These are phyloP conservation scores for Sebastiscus albofasciatus DNA, from an alignment of 2,797 vertebrate species.

Conservation along the genomic window DNA sequence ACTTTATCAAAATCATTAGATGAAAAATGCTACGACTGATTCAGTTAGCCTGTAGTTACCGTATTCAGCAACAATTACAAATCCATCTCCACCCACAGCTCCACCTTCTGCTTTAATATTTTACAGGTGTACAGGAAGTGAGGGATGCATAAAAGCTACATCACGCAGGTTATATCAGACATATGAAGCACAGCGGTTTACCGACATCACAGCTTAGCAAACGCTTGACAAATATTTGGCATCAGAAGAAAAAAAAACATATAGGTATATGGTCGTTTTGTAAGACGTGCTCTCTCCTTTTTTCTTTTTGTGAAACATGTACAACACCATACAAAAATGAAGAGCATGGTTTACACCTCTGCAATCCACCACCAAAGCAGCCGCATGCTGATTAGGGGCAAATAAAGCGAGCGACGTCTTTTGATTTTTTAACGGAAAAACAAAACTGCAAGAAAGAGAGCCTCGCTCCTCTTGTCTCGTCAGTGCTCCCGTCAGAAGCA, in stretches of 20 bases:
- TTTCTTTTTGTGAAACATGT: slow-evolving; percentile 54
- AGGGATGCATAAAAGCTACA: slow-evolving; percentile 41
- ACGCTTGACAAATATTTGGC: slow-evolving; percentile 65
- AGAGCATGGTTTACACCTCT: slow-evolving; percentile 74
- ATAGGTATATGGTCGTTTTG: slow-evolving; percentile 59
- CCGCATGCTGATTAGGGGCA: slow-evolving; percentile 79
- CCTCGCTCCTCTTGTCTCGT: slow-evolving; percentile 68
- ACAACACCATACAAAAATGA: slow-evolving; percentile 44
- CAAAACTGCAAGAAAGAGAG: slow-evolving; percentile 70
- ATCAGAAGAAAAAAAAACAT: slow-evolving; percentile 52
- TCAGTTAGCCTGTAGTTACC: not conserved
- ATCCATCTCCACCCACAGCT: slow-evolving; percentile 5
- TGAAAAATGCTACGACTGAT: not conserved
- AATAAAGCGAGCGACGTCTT: slow-evolving; percentile 68
- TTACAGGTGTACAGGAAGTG: slow-evolving; percentile 6
- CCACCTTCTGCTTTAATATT: slow-evolving; percentile 18
- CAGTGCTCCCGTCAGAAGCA: slow-evolving; percentile 66
- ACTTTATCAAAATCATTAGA: slow-evolving; percentile 27
- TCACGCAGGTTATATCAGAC: slow-evolving; percentile 21
- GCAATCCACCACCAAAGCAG: slow-evolving; percentile 77
- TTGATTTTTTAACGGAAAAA: slow-evolving; percentile 78
- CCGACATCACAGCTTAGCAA: slow-evolving; percentile 59
- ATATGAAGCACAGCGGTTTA: slow-evolving; percentile 44
- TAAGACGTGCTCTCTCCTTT: slow-evolving; percentile 39
- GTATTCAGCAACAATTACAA: not conserved